A percentile compares a stretch with the other conserved stretches of the same genome.
These are phyloP conservation scores for Jaculus jaculus DNA, from an alignment of 2,113 vertebrate species.

Conservation along the genomic window DNA sequence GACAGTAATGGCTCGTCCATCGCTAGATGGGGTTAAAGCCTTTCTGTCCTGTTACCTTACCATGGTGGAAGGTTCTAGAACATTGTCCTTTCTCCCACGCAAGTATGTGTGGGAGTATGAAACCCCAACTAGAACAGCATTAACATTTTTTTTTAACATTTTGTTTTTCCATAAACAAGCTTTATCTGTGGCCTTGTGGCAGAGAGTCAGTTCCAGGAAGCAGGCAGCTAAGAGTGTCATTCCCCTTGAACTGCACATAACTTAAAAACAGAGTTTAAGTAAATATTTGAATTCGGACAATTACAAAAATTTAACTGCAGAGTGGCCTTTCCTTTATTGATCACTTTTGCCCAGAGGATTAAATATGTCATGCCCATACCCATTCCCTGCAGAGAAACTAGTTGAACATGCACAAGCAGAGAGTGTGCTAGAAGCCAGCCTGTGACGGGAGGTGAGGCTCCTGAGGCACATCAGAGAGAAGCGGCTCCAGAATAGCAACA, in stretches of 20 bases:
- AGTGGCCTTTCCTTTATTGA: conserved; percentile 62
- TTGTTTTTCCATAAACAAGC: conserved; percentile 82
- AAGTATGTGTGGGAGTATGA: conserved; percentile 80
- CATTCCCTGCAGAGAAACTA: neutral
- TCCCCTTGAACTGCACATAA: conserved; percentile 80
- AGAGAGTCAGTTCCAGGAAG: conserved; percentile 81
- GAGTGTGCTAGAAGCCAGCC: neutral
- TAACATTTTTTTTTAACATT: conserved; percentile 62
- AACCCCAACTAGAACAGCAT: conserved; percentile 74
- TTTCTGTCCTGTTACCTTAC: conserved; percentile 78
- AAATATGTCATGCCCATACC: too few relatives aligned
- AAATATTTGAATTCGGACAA: conserved; percentile 84
- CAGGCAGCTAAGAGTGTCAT: conserved; percentile 76
- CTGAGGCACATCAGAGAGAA: neutral
- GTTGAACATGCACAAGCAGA: neutral
- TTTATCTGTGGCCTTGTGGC: conserved; percentile 83
- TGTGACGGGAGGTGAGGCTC: conserved; percentile 54
- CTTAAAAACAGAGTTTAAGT: conserved; percentile 84
- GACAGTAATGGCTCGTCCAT: conserved; percentile 73
- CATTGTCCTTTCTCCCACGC: conserved; percentile 81
- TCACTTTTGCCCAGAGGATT: conserved; percentile 49
- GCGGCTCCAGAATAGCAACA: conserved; percentile 76
- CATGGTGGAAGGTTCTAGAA: conserved; percentile 77
- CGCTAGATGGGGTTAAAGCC: conserved; percentile 84
- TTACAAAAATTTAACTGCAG: conserved; percentile 62